Conservation (phyloP, 2,888 invertebrate genomes). For the Agrotis segetum region DNA sequence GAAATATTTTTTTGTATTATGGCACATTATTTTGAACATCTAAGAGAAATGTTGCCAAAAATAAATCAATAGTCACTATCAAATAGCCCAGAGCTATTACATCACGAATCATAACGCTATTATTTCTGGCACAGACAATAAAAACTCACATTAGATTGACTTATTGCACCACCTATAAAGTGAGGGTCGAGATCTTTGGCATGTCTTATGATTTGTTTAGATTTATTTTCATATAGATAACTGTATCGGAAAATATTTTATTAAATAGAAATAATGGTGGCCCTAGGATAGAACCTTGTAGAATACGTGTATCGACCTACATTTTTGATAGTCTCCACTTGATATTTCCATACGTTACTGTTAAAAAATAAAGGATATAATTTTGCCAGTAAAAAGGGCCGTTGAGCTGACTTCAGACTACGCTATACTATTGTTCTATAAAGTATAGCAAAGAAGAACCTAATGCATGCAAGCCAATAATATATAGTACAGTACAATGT, state of each 20-base stretch:
- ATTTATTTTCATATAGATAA: neutral
- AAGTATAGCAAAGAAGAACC: too few species aligned
- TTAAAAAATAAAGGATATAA: too few species aligned
- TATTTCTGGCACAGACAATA: slow-evolving; percentile 56
- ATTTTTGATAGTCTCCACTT: neutral
- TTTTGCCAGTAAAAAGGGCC: too few species aligned
- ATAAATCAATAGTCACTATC: slow-evolving; percentile 27
- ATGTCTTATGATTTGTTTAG: slow-evolving; percentile 21
- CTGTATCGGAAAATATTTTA: neutral
- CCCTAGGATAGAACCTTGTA: neutral
- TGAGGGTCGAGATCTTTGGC: slow-evolving; percentile 60
- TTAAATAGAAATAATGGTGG: neutral
- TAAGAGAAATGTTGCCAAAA: slow-evolving; percentile 4
- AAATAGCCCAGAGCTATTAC: slow-evolving; percentile 33
- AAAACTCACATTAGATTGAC: slow-evolving; percentile 61
- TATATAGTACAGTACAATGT: too few species aligned
- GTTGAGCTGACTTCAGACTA: too few species aligned
- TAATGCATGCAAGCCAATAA: too few species aligned
- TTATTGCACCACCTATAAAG: slow-evolving; percentile 51
- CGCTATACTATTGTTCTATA: too few species aligned
- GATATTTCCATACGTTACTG: too few species aligned
- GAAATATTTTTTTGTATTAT: too few species aligned
- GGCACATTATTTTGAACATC: neutral
- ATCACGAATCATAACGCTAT: slow-evolving; percentile 42
- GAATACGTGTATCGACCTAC: neutral